A percentile compares a stretch with the other conserved stretches of the same genome.
These are phyloP conservation scores for Rattus rattus DNA, from an alignment of 2,113 vertebrate genomes.

Conservation along the genomic window DNA sequence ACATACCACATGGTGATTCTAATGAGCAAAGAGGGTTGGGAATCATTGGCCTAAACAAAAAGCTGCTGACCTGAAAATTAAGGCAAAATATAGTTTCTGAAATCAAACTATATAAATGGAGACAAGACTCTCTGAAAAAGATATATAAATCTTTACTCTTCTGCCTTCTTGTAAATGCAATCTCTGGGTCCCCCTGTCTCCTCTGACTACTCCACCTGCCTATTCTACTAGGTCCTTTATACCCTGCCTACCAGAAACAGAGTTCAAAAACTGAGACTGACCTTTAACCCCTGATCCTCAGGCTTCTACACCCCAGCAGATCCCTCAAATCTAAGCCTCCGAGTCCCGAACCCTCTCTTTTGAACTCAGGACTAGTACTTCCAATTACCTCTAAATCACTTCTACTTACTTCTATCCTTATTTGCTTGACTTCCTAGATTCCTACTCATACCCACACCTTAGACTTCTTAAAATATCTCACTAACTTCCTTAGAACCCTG, in stretches of 20 bases:
- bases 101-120: neutral
- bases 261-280: neutral
- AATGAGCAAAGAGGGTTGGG: neutral
- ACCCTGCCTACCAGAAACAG: neutral
- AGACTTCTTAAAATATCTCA: no score
- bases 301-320: neutral
- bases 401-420: no score
- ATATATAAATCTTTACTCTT: neutral
- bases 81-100: constrained; percentile 41
- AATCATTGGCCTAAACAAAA: constrained; percentile 5
- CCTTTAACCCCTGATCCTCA: neutral
- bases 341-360: no score
- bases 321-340: no score
- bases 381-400: no score
- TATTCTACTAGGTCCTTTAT: neutral
- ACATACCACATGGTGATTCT: neutral
- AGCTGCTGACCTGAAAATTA: neutral
- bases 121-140: neutral
- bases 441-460: no score
- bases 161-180: neutral
- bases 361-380: no score
- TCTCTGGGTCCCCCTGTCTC: neutral
- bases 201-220: neutral
- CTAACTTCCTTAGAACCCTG: no score
- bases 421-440: no score